Conservation (phyloP, 2,113 vertebrate species). For the Falco punctatus region DNA sequence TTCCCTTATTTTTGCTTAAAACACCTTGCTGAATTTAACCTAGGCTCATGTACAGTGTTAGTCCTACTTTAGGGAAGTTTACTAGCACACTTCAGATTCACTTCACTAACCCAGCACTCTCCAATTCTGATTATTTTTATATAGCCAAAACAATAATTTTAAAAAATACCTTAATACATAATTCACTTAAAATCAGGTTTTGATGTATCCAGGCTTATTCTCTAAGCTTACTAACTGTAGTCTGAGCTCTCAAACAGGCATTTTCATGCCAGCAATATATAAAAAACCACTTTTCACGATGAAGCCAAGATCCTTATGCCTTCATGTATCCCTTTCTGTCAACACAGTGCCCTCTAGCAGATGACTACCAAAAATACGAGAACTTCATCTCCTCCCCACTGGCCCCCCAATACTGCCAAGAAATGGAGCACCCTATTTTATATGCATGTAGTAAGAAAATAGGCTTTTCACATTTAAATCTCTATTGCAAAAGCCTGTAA, state of each 20-base stretch:
- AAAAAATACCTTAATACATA: background rate
- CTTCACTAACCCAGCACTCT: background rate
- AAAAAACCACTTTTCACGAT: accelerated
- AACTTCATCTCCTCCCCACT: accelerated
- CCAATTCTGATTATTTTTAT: background rate
- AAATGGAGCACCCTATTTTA: background rate
- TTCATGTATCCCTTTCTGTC: background rate
- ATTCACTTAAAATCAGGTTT: background rate
- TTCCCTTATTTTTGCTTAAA: background rate
- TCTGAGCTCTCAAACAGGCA: background rate
- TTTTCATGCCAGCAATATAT: background rate
- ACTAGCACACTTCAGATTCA: background rate
- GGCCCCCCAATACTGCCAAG: background rate
- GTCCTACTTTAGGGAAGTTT: background rate
- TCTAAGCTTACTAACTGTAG: background rate
- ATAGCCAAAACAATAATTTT: background rate
- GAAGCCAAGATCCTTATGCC: background rate
- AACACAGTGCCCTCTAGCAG: conserved; percentile 1
- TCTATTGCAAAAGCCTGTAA: background rate
- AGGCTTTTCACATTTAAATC: background rate
- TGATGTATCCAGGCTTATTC: background rate
- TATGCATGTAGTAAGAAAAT: background rate
- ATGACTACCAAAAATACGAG: background rate
- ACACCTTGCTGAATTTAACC: background rate
- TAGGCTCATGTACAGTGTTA: background rate